Evolutionary conservation across 2,797 vertebrate species (phyloP).

Genomic region (Siniperca obscura): DNA sequence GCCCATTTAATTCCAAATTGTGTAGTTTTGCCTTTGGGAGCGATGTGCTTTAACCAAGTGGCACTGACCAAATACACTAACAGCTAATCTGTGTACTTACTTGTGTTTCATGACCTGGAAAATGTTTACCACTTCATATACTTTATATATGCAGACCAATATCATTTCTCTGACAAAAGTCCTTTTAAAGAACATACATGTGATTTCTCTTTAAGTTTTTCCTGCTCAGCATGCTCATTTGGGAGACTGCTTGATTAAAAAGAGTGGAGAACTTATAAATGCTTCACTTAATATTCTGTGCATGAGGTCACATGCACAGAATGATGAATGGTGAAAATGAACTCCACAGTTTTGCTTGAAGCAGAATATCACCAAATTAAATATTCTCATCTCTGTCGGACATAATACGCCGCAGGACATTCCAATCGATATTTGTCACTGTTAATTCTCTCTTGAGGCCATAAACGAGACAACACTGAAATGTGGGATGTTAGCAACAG

Average conservation of each 20-base stretch:
- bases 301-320: conserved; percentile 22
- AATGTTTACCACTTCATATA: background rate
- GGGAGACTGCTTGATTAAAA: conserved; percentile 8
- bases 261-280: conserved; percentile 11
- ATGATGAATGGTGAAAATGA: conserved; percentile 41
- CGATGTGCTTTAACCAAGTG: background rate
- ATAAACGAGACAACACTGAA: conserved; percentile 22
- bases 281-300: conserved; percentile 39
- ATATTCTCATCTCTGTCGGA: conserved; percentile 52
- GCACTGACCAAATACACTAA: no score
- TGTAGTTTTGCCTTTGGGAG: background rate
- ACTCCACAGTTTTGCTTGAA: conserved; percentile 52
- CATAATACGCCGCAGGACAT: conserved; percentile 41
- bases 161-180: background rate
- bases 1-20: background rate
- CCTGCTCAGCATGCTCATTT: background rate
- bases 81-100: background rate
- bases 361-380: conserved; percentile 67
- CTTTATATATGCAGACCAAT: background rate
- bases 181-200: background rate
- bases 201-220: background rate
- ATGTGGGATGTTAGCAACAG: conserved; percentile 36
- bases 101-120: background rate
- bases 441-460: conserved; percentile 50
- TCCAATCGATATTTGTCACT: conserved; percentile 56